phyloP scores from a whole-genome alignment of 1,140 invertebrate genomes.

The Eubasilissa regina region DNA sequence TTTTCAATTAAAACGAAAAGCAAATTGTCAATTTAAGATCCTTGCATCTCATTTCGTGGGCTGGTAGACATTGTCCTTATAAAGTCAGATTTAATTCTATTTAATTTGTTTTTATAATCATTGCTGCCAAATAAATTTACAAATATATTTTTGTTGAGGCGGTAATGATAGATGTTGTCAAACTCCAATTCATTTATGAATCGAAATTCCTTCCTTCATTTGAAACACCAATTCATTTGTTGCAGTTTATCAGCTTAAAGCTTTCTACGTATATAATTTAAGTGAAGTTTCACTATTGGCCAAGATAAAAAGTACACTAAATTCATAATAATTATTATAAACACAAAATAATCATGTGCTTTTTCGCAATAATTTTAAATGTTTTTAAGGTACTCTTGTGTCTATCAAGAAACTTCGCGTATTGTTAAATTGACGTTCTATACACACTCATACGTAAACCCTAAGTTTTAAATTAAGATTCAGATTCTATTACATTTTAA shows the following conservation, averaged over 20 bases:
- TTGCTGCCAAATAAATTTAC: constrained; percentile 5
- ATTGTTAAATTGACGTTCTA: constrained; percentile 34
- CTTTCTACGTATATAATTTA: constrained; percentile 2
- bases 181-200: too few relatives aligned
- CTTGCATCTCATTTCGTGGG: too few relatives aligned
- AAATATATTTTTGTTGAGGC: not conserved
- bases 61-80: too few relatives aligned
- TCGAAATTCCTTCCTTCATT: not conserved
- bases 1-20: not conserved
- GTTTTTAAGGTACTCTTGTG: constrained; percentile 10
- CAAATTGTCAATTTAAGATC: constrained; percentile 24
- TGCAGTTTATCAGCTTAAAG: constrained; percentile 13
- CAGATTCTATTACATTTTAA: constrained; percentile 8
- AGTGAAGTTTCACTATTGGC: not conserved
- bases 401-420: constrained; percentile 25
- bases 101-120: constrained; percentile 1
- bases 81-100: not conserved
- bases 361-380: constrained; percentile 32
- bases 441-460: constrained; percentile 17
- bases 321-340: not conserved
- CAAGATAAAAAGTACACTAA: constrained; percentile 15
- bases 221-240: not conserved
- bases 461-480: constrained; percentile 15
- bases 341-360: constrained; percentile 30
- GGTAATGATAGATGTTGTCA: not conserved